Conservation (phyloP, 2,113 vertebrate species). For the Australoheros scitulus region DNA sequence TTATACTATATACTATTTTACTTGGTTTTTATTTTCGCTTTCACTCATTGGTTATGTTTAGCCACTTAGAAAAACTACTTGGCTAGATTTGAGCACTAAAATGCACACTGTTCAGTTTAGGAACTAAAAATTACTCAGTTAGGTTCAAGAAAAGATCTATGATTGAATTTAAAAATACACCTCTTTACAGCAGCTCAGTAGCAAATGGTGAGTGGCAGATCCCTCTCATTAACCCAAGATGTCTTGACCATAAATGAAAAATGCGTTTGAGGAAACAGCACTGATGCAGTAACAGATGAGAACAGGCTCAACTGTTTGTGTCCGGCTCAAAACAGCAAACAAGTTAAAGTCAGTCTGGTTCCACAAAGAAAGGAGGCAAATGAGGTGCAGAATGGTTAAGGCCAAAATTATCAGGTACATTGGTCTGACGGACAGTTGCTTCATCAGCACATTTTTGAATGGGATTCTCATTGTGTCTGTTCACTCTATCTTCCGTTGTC, state of each 20-base stretch:
- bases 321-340: conserved; percentile 1
- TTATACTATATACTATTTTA: not conserved
- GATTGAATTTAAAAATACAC: not conserved
- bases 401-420: conserved; percentile 15
- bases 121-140: not conserved
- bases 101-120: not conserved
- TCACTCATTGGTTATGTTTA: not conserved
- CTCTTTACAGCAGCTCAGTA: not conserved
- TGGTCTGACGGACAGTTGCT: not conserved
- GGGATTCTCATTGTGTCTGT: not conserved
- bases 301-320: not conserved
- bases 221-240: not conserved
- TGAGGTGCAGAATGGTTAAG: not conserved
- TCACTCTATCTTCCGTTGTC: not conserved
- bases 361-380: not conserved
- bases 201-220: fast-evolving
- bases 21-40: not conserved
- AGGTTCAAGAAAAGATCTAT: not conserved
- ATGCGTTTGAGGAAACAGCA: not conserved
- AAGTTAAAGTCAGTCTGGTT: conserved; percentile 24
- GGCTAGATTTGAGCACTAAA: not conserved
- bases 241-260: not conserved
- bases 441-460: not conserved
- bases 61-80: not conserved
- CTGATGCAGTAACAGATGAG: not conserved